Evolutionary conservation across 2,113 vertebrate species (phyloP).

Genomic region (Pseudorectes ferrugineus): DNA sequence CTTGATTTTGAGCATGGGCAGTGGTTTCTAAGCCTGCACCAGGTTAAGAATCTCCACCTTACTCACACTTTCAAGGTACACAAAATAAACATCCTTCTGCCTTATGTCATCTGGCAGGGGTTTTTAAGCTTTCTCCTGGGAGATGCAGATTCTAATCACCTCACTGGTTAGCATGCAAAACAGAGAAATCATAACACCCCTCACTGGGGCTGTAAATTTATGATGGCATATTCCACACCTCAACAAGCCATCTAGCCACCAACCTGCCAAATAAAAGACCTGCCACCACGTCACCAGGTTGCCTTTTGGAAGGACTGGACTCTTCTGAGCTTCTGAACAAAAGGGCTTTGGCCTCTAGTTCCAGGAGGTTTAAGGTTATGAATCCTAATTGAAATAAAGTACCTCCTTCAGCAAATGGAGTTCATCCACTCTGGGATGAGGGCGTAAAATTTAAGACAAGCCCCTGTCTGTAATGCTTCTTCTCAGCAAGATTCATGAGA

Average conservation of each 20-base stretch:
- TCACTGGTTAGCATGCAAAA: neutral
- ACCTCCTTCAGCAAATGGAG: neutral
- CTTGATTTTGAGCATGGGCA: neutral
- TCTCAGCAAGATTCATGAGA: neutral
- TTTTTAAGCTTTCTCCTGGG: neutral
- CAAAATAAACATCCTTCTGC: neutral
- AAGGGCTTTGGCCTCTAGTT: neutral
- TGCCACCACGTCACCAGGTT: neutral
- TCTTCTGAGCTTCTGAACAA: neutral
- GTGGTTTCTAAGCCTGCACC: neutral
- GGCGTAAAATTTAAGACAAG: neutral
- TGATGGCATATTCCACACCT: neutral
- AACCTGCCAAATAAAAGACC: neutral
- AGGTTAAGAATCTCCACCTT: neutral
- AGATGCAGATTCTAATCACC: neutral
- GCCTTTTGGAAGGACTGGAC: neutral
- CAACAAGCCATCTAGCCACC: neutral
- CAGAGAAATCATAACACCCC: neutral
- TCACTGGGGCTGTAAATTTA: neutral
- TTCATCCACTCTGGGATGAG: neutral
- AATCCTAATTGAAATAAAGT: neutral
- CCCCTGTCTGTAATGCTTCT: neutral
- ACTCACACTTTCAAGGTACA: neutral
- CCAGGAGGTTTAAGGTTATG: neutral
- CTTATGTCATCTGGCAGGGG: neutral